Evolutionary conservation across 2,797 vertebrate genomes (phyloP), one percentile per base, ranked within the genome.

Genomic region (Xenentodon cancila): DNA sequence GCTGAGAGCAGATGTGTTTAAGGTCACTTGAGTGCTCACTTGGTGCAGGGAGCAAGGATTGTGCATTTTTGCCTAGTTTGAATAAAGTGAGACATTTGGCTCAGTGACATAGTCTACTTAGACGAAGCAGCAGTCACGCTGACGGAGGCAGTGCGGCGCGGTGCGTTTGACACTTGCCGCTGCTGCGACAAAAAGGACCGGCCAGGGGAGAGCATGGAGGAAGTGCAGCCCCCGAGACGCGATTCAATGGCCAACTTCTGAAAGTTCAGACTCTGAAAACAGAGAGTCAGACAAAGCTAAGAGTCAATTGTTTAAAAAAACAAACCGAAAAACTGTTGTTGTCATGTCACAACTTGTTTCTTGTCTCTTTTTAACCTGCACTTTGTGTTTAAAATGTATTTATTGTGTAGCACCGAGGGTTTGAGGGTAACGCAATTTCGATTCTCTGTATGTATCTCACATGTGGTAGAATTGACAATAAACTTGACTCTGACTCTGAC

Each of bases 121-220:
- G 96, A 63, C 49, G 95, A 79, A 54, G 95, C 40, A 21, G 94
- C 88, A 34, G 96, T 94, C 52, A 95, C 83, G 63, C 89, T 95
- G 45, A 96, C 91, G 15, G 96, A 91, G 48, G 96, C 90, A 1
- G 91, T 90, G 25, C 85, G 81, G 56, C 94, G 95, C 16, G 96
- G 93, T 55, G 94, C 89, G 25, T 91, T 98, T 73, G 97, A 97
- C 77, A 97, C 95, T 5, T 96, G 96, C 0, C 98, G 95, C 55
- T 99, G 97, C 73, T 98, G 97, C 2, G 97, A 94, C 66, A 99
- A 74, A 87, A 99, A 99, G 0, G 98, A 98, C 61, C 94, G 95
- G 1, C 93, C 90, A 0, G 95, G 90, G 49, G 80, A 69, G 59
- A 88, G 0, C 59, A 56, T 0, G 22, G 89, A 93, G 77, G 88